Evolutionary conservation across 2,888 invertebrate species (phyloP), one percentile per base, ranked within the genome.

Genomic region (Ferrisia virgata): DNA sequence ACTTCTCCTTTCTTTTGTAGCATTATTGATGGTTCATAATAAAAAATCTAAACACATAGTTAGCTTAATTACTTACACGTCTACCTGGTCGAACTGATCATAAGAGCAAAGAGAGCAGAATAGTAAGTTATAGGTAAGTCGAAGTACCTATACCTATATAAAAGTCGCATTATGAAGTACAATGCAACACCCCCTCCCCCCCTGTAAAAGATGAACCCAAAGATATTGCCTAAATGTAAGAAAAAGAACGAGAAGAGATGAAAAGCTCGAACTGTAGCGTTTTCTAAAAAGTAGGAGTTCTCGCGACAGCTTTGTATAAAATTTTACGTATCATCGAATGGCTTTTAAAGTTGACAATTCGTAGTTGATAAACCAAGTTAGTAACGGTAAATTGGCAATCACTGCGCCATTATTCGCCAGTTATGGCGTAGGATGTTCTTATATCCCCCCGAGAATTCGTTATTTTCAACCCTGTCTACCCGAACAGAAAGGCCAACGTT

Each of bases 351-450:
- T 82, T 39, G 39, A 69, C 72, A 39, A 82, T 82, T 82, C 82
- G 39, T 36, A 85, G 85, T 84, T 85, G 84, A 85, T 85, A 85
- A 85, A 85, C 85, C 78, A 79, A 85, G 85, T 85, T 85, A 85
- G 84, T 80, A 80, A 85, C 84, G 83, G 83, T 85, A 85, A 85
- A 85, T 85, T 85, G 85, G 84, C 85, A 85, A 85, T 85, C 85
- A 85, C 85, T 85, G 85, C 85, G 85, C 85, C 85, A 85, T 85
- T 85, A 85, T 85, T 84, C 40, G 79, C 79, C 84, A 84, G 64
- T 76, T 84, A 81, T 72, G 82, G 72, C 72, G 82, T 43, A 40
- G 82, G 82, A 82, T 72, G 82, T 39, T 82, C 43, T 72, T 82
- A 43, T 82, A 82, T 82, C 40, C 82, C 72, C 69, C 28, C 15